Base-by-base conservation (phyloP, 1,140 invertebrate genomes). In the Hyphantria cunea region DNA sequence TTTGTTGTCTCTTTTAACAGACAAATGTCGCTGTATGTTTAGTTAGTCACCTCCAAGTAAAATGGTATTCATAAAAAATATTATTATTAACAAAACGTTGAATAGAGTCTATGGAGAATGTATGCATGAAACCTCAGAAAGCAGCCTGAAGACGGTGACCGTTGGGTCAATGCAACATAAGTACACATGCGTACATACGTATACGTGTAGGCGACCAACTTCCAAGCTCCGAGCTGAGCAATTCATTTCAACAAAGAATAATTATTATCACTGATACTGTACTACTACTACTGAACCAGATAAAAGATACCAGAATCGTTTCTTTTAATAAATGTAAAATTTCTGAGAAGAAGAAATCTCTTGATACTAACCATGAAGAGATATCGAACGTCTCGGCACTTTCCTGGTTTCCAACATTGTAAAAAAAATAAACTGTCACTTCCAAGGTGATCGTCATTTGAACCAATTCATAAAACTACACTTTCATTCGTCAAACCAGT, bases 371-470 rank as follows among this genome's bases (percentile, higher is more conserved):
- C 87, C 87, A 49, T 85, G 76, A 63, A 89, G 78, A 52, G 84
- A 86, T 70, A 87, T 78, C 47, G 84, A 90, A 42, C 83, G 84
- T 66, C 84, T 76, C 66, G 81, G 80, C 70, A 86, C 70, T 68
- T 83, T 89, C 70, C 80, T 79, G 50, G 73, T 83, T 65, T 89
- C 84, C 82, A 90, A 74, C 86, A 90, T 89, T 68, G 74, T 83
- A 60, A 72, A 33, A 59, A 70, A 70, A 74, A 73, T 65, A 71
- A 64, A 68, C 76, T 69, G 60, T 67, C 62, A 73, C 62, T 70
- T 71, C 71, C 62, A 70, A 74, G 68, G 66, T 67, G 51, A 80
- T 72, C 71, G 71, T 79, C 72, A 81, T 77, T 74, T 79, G 68
- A 74, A 76, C 76, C 64, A 82, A 81, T 80, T 80, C 76, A 83